A percentile compares a stretch with the other conserved stretches of the same genome.
Conservation (phyloP, 2,113 vertebrate species). For the Tyto alba region DNA sequence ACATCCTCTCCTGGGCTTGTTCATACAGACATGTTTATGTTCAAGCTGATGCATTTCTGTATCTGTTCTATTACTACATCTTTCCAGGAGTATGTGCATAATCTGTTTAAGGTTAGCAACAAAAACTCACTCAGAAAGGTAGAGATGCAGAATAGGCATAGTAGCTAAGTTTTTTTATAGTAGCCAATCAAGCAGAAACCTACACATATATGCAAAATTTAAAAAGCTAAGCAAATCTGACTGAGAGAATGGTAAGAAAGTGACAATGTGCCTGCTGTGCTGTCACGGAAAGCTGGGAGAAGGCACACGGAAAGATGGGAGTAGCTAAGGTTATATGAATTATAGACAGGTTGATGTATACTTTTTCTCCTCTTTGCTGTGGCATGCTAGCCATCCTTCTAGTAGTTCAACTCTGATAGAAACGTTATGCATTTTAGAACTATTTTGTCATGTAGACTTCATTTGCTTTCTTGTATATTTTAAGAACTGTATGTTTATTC, state of each 20-base stretch:
- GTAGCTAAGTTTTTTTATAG: neutral
- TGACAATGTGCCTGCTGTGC: neutral
- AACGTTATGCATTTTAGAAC: neutral
- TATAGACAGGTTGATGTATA: neutral
- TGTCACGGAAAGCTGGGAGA: neutral
- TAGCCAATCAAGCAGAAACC: neutral
- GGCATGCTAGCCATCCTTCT: neutral
- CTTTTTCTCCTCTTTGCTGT: neutral
- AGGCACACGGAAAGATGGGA: no score
- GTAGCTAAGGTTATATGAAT: neutral
- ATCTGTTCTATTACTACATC: neutral
- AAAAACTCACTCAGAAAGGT: neutral
- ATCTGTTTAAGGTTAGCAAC: neutral
- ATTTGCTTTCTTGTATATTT: neutral
- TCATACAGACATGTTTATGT: neutral
- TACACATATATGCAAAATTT: neutral
- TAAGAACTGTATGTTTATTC: neutral
- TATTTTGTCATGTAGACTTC: neutral
- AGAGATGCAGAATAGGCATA: neutral
- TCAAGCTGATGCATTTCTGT: neutral
- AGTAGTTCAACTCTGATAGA: neutral
- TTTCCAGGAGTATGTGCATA: neutral
- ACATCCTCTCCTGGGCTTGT: neutral
- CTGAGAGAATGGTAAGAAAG: neutral
- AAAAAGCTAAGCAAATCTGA: neutral